These are phyloP conservation scores for Pentalonia nigronervosa DNA, from an alignment of 1,140 invertebrate species.

Conservation along the genomic window DNA sequence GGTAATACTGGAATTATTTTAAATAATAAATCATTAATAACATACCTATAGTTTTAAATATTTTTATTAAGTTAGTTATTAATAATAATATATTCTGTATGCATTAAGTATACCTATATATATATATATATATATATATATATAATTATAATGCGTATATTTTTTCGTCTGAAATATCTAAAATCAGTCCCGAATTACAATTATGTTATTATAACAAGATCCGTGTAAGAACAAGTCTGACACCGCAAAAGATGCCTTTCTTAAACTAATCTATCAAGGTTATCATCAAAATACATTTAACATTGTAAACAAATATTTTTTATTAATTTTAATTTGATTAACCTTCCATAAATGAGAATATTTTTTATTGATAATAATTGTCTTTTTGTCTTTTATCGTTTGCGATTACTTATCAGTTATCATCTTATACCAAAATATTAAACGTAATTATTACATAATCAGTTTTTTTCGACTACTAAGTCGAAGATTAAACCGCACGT, in stretches of 20 bases:
- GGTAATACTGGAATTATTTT: not conserved
- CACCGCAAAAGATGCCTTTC: not conserved
- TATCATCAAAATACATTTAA: not conserved
- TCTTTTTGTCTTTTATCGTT: not conserved
- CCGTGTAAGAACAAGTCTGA: not conserved
- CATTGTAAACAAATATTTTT: not conserved
- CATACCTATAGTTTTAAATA: not conserved
- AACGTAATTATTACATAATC: not conserved
- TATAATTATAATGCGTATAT: too few relatives aligned
- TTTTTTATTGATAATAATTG: not conserved
- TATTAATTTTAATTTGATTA: not conserved
- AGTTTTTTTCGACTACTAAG: not conserved
- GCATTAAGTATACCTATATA: too few relatives aligned
- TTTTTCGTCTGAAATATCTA: not conserved
- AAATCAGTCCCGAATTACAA: not conserved
- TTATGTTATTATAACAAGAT: not conserved
- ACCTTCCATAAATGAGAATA: not conserved
- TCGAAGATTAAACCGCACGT: too few relatives aligned
- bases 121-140: too few relatives aligned
- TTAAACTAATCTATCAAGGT: not conserved
- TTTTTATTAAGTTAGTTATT: not conserved
- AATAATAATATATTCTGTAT: not conserved
- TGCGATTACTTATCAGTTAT: not conserved
- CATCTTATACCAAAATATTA: not conserved
- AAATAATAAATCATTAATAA: not conserved